Conservation (phyloP, 2,797 vertebrate species). For the Clamator glandarius region DNA sequence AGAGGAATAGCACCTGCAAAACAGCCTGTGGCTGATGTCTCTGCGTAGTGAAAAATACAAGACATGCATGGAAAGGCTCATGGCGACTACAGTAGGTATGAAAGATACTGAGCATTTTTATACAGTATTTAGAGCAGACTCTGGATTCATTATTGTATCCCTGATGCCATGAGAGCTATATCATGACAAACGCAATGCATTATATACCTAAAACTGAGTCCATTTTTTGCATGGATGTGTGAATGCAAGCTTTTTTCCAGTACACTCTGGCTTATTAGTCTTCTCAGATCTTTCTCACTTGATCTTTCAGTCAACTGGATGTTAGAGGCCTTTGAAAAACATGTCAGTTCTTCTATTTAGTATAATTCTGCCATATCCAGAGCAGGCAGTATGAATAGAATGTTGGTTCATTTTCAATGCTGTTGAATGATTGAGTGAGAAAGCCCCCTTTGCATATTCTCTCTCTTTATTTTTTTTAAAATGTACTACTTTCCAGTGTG, state of each 20-base stretch:
- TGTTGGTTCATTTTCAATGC: conserved; percentile 44
- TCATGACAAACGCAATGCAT: neutral
- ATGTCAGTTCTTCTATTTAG: conserved; percentile 8
- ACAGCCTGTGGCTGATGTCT: neutral
- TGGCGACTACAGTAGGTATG: neutral
- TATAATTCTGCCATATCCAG: neutral
- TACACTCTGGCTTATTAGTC: neutral
- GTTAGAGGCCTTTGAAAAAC: conserved; percentile 14
- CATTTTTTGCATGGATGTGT: neutral
- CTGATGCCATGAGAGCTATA: neutral
- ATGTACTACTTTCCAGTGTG: conserved; percentile 31
- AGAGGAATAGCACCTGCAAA: neutral
- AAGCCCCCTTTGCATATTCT: conserved; percentile 36
- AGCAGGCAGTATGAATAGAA: conserved; percentile 47
- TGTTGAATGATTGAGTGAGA: conserved; percentile 50
- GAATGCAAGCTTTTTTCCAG: neutral
- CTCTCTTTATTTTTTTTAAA: neutral
- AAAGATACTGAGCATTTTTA: neutral
- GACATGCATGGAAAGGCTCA: neutral
- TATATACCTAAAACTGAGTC: neutral
- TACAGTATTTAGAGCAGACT: neutral
- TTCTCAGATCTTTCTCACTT: conserved; percentile 41
- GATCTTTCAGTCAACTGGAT: conserved; percentile 31
- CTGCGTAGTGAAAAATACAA: neutral
- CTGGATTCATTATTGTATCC: neutral